A percentile compares a stretch with the other conserved stretches of the same genome.
These are phyloP conservation scores for Sternarchorhynchus goeldii DNA, from an alignment of 2,797 vertebrate genomes.

Conservation along the genomic window DNA sequence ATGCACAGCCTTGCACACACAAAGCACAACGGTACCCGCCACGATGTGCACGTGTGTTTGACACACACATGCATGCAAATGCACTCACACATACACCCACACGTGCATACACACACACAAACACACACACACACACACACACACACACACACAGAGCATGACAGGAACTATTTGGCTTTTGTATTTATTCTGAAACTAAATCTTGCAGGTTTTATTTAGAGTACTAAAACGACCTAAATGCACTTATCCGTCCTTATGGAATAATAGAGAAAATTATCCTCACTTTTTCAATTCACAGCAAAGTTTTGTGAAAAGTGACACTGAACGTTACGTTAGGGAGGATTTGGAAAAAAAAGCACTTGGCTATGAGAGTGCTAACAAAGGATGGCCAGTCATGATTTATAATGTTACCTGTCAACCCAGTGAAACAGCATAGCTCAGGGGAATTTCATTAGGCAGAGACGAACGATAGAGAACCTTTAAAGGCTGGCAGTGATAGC, in stretches of 20 bases:
- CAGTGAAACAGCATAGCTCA: conserved; percentile 65
- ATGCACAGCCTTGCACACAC: neutral
- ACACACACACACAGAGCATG: too few relatives aligned
- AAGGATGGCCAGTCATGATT: conserved; percentile 68
- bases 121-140: too few relatives aligned
- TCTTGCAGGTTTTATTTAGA: too few relatives aligned
- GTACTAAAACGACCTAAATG: too few relatives aligned
- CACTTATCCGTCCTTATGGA: too few relatives aligned
- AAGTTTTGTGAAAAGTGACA: neutral
- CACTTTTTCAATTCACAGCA: too few relatives aligned
- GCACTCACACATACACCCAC: neutral
- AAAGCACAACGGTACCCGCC: neutral
- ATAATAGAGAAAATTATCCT: too few relatives aligned
- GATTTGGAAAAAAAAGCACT: neutral
- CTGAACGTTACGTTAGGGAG: too few relatives aligned
- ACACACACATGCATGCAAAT: conserved; percentile 21
- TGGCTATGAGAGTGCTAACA: neutral
- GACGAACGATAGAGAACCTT: conserved; percentile 67
- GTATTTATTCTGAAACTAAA: too few relatives aligned
- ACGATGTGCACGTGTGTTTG: conserved; percentile 12
- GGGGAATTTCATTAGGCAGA: conserved; percentile 76
- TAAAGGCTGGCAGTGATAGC: conserved; percentile 70
- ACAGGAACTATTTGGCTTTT: too few relatives aligned
- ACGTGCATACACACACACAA: neutral
- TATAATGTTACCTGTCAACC: conserved; percentile 76